These are phyloP conservation scores for Fringilla coelebs DNA, from an alignment of 2,797 vertebrate genomes.

Conservation along the genomic window DNA sequence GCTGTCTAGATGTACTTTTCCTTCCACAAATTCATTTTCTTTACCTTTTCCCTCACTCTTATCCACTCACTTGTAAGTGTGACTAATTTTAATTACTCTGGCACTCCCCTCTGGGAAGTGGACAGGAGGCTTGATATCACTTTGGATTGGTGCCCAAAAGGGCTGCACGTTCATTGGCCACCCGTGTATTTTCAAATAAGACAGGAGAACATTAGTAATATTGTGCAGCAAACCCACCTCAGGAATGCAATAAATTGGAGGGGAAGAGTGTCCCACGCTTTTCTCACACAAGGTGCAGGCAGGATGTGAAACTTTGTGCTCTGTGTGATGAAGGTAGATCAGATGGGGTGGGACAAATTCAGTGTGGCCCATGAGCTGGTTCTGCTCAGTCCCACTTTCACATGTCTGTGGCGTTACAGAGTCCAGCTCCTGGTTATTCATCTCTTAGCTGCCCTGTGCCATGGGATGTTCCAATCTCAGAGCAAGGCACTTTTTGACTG, in stretches of 20 bases:
- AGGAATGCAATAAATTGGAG: not conserved
- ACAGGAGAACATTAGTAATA: not conserved
- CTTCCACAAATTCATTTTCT: constrained; percentile 14
- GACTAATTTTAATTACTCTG: constrained; percentile 51
- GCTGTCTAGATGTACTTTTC: not conserved
- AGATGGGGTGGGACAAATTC: not conserved
- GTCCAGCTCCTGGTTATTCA: not conserved
- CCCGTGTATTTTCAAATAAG: not conserved
- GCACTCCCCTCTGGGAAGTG: constrained; percentile 2
- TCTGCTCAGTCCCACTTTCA: not conserved
- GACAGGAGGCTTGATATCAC: not conserved
- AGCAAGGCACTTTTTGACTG: not conserved
- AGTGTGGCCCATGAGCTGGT: not conserved
- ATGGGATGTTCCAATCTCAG: not conserved
- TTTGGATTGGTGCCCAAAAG: constrained; percentile 50
- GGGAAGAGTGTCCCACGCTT: not conserved
- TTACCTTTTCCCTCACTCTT: not conserved
- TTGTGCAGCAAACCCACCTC: not conserved
- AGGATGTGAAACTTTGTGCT: not conserved
- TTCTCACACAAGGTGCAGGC: not conserved
- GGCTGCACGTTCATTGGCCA: not conserved
- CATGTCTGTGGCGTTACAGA: not conserved
- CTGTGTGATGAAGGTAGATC: accelerated
- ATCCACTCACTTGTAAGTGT: constrained; percentile 9
- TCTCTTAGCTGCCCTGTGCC: not conserved